Conservation (phyloP, 2,888 invertebrate genomes). For the Yponomeuta cagnagella region DNA sequence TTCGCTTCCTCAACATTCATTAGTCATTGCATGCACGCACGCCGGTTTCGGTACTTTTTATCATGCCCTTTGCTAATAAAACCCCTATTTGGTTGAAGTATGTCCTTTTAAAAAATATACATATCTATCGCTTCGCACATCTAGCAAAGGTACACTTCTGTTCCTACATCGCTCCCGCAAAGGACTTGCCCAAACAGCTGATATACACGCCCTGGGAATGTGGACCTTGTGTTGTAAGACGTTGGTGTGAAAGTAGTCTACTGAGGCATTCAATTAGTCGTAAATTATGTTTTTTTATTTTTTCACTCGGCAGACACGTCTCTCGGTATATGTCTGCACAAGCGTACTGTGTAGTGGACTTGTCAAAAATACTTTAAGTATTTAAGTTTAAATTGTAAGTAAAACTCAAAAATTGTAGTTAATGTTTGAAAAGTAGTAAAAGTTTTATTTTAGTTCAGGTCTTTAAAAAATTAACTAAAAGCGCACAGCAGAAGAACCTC, state of each 20-base stretch:
- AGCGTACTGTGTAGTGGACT: not conserved
- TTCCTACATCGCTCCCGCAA: conserved; percentile 25
- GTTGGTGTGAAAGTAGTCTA: conserved; percentile 21
- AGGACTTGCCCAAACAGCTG: conserved; percentile 37
- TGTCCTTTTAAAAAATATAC: no score
- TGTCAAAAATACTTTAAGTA: not conserved
- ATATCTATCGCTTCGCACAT: not conserved
- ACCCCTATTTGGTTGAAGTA: no score
- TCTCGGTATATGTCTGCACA: not conserved
- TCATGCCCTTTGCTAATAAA: no score
- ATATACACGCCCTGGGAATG: conserved; percentile 26
- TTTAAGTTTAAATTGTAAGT: not conserved
- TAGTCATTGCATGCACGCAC: no score
- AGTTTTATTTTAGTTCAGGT: no score
- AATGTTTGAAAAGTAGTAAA: not conserved
- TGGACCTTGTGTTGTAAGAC: not conserved
- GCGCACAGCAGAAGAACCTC: no score
- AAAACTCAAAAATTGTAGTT: not conserved
- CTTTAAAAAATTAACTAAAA: no score
- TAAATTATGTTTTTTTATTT: conserved; percentile 32
- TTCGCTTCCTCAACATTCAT: no score
- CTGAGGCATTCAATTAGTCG: conserved; percentile 32
- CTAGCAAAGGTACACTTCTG: not conserved
- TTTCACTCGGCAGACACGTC: conserved; percentile 20
- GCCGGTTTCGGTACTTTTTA: no score